A percentile compares a stretch with the other conserved stretches of the same genome.
phyloP scores from a whole-genome alignment of 2,888 invertebrate species.

The Lysandra coridon region DNA sequence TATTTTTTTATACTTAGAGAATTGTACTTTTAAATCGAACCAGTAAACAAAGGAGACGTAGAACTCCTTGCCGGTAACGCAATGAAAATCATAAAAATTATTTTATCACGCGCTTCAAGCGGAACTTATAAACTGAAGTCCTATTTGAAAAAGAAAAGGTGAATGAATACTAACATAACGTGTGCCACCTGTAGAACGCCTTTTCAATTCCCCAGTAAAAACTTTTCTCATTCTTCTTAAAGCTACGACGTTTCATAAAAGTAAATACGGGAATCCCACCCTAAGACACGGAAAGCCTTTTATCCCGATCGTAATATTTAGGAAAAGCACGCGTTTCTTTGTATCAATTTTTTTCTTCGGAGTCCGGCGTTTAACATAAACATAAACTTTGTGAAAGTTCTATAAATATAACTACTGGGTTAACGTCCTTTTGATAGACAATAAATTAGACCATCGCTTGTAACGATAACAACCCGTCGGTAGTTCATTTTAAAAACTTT shows the following conservation, averaged over 20 bases:
- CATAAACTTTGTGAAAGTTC: not conserved
- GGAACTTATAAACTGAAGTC: not conserved
- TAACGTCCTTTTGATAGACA: conserved; percentile 3
- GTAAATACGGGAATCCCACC: not conserved
- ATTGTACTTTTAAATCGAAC: not conserved
- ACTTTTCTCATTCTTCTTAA: conserved; percentile 19
- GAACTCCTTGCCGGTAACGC: not conserved
- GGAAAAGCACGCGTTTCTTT: not conserved
- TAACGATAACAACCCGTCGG: not conserved
- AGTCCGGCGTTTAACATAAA: conserved; percentile 2
- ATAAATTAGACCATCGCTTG: not conserved
- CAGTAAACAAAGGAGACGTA: not conserved
- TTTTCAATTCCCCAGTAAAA: conserved; percentile 11
- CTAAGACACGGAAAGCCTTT: not conserved
- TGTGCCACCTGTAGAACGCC: conserved; percentile 26
- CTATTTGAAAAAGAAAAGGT: conserved; percentile 10
- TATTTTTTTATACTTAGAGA: not conserved
- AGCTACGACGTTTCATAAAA: not conserved
- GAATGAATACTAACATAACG: not conserved
- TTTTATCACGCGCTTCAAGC: not conserved
- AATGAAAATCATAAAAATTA: not conserved
- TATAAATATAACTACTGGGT: conserved; percentile 16
- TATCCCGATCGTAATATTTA: not conserved
- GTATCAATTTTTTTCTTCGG: not conserved
- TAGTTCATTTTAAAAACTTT: not conserved